phyloP scores from a whole-genome alignment of 2,113 vertebrate species.

The Lipophrys pholis region DNA sequence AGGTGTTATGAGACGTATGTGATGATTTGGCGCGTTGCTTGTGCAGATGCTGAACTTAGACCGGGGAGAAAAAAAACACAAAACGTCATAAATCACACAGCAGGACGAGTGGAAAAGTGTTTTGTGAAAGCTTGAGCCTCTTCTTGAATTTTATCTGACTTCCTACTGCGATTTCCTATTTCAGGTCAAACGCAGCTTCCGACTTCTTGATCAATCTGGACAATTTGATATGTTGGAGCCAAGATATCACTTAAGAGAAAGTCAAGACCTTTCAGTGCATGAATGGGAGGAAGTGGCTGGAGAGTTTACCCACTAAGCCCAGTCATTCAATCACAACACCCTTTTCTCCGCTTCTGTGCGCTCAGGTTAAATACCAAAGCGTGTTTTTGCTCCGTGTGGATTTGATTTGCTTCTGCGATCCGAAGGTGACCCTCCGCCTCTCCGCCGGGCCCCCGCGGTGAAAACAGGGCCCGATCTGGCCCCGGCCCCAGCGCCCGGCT shows the following conservation, averaged over 20 bases:
- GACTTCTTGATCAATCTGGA: constrained; percentile 48
- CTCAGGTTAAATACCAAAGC: constrained; percentile 54
- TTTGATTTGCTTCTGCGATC: constrained; percentile 51
- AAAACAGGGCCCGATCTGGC: constrained; percentile 68
- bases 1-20: neutral
- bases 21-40: constrained; percentile 11
- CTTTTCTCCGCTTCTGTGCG: constrained; percentile 33
- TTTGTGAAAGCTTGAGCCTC: constrained; percentile 50
- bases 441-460: constrained; percentile 6
- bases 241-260: constrained; percentile 76
- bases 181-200: constrained; percentile 66
- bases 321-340: constrained; percentile 52
- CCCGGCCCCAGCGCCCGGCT: constrained; percentile 55
- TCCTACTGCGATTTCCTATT: constrained; percentile 75
- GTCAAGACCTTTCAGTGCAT: constrained; percentile 74
- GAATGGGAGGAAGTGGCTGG: constrained; percentile 83
- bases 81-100: constrained; percentile 50
- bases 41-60: constrained; percentile 2
- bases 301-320: constrained; percentile 63
- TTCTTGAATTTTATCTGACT: constrained; percentile 76
- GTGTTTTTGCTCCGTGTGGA: constrained; percentile 67
- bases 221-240: constrained; percentile 51
- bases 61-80: constrained; percentile 37
- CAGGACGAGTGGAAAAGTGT: constrained; percentile 45
- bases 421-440: constrained; percentile 29